Conservation (phyloP, 2,888 invertebrate species). For the Ormyrus rosae region DNA sequence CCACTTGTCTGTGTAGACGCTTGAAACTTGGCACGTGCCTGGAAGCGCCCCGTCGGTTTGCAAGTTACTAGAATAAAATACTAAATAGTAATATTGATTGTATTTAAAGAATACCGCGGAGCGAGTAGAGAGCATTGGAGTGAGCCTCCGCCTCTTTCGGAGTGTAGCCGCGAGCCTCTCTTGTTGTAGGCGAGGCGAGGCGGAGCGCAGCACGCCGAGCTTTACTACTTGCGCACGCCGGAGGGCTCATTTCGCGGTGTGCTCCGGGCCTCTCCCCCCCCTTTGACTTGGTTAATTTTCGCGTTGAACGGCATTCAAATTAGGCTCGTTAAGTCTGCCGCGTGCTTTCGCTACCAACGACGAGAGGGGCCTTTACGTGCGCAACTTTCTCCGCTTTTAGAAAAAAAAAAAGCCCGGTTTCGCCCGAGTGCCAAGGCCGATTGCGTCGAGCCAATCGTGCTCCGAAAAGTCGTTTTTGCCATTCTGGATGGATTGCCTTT, state of each 20-base stretch:
- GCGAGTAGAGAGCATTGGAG: background rate
- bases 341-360: background rate
- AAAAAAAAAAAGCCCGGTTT: too few relatives aligned
- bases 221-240: slow-evolving; percentile 39
- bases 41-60: too few relatives aligned
- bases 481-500: too few relatives aligned
- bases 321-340: slow-evolving; percentile 44
- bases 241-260: slow-evolving; percentile 39
- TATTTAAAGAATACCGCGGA: too few relatives aligned
- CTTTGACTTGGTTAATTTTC: slow-evolving; percentile 43
- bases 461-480: too few relatives aligned
- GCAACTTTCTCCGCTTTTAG: background rate
- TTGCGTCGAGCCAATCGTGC: too few relatives aligned
- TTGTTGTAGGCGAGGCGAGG: background rate
- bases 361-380: background rate
- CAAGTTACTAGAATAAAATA: too few relatives aligned
- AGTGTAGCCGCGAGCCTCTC: background rate
- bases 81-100: too few relatives aligned
- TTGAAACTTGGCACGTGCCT: too few relatives aligned
- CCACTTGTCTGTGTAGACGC: too few relatives aligned
- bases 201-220: slow-evolving; percentile 32
- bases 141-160: background rate
- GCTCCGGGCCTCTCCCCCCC: background rate
- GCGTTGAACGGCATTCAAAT: slow-evolving; percentile 46
- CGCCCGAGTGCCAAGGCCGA: too few relatives aligned